Conservation (phyloP, 2,113 vertebrate genomes). For the Spea bombifrons region DNA sequence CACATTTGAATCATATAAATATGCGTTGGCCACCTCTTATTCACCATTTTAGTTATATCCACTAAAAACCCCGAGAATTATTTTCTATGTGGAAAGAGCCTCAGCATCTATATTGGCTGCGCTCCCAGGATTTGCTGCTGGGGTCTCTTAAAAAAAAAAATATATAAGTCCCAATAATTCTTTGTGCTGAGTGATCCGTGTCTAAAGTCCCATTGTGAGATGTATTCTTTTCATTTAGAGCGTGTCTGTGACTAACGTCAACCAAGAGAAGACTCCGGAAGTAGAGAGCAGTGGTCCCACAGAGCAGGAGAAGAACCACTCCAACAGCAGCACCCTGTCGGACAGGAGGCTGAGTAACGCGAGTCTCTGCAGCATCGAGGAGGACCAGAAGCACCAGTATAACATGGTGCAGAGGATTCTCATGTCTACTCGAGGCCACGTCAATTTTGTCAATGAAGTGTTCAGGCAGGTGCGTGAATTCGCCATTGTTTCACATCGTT, state of each 20-base stretch:
- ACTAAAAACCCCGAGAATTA: too few relatives aligned
- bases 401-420: constrained; percentile 93
- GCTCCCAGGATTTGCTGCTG: too few relatives aligned
- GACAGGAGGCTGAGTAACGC: constrained; percentile 84
- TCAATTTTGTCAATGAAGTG: constrained; percentile 96
- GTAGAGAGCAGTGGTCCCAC: constrained; percentile 58
- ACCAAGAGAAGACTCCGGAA: constrained; percentile 72
- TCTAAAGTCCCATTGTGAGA: too few relatives aligned
- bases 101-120: too few relatives aligned
- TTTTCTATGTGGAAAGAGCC: too few relatives aligned
- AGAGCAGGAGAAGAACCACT: constrained; percentile 82
- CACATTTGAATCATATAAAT: too few relatives aligned
- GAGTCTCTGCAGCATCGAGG: constrained; percentile 92
- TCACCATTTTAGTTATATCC: too few relatives aligned
- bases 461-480: constrained; percentile 83
- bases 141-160: too few relatives aligned
- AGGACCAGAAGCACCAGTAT: constrained; percentile 83
- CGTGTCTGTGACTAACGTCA: constrained; percentile 71
- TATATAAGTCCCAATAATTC: too few relatives aligned
- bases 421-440: constrained; percentile 87
- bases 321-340: constrained; percentile 84
- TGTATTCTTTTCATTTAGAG: constrained; percentile 56
- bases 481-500: neutral
- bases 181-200: too few relatives aligned
- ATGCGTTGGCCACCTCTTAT: too few relatives aligned